Percentiles rank a stretch among this genome's conserved stretches.
Evolutionary conservation across 2,797 vertebrate species (phyloP).

Genomic region (Sebastolobus alascanus): DNA sequence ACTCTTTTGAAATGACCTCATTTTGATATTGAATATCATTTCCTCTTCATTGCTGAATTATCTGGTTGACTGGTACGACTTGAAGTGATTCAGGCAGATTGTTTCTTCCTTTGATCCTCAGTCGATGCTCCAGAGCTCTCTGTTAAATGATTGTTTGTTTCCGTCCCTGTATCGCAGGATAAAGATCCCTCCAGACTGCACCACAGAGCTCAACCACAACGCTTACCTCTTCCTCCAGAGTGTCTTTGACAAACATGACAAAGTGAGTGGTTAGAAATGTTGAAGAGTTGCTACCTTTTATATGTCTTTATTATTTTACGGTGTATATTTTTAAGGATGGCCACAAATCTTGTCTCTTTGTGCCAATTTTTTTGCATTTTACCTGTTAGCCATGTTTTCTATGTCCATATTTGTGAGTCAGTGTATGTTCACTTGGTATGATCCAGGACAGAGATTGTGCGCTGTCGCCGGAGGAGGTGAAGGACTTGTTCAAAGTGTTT

Average conservation of each 20-base stretch:
- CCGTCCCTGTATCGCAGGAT: constrained; percentile 81
- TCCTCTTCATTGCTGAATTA: neutral
- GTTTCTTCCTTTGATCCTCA: neutral
- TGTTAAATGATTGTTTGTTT: constrained; percentile 11
- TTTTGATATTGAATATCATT: neutral
- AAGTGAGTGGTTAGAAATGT: constrained; percentile 85
- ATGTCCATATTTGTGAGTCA: neutral
- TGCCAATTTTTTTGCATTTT: neutral
- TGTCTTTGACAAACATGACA: constrained; percentile 98
- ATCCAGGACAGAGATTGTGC: constrained; percentile 96
- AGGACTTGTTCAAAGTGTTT: constrained; percentile 97
- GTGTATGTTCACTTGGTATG: neutral
- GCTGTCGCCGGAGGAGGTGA: constrained; percentile 95
- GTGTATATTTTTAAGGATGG: neutral
- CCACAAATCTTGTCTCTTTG: neutral
- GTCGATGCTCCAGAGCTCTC: neutral
- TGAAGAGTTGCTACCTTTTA: neutral
- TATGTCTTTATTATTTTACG: neutral
- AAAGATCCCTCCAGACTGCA: constrained; percentile 95
- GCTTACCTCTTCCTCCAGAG: constrained; percentile 98
- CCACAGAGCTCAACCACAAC: constrained; percentile 98
- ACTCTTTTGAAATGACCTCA: neutral
- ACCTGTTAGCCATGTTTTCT: neutral
- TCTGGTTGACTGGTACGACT: neutral
- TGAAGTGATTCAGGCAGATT: neutral